phyloP scores from a whole-genome alignment of 37 sponge, comb jelly and placozoan genomes.

The Theonella swinhoei region DNA sequence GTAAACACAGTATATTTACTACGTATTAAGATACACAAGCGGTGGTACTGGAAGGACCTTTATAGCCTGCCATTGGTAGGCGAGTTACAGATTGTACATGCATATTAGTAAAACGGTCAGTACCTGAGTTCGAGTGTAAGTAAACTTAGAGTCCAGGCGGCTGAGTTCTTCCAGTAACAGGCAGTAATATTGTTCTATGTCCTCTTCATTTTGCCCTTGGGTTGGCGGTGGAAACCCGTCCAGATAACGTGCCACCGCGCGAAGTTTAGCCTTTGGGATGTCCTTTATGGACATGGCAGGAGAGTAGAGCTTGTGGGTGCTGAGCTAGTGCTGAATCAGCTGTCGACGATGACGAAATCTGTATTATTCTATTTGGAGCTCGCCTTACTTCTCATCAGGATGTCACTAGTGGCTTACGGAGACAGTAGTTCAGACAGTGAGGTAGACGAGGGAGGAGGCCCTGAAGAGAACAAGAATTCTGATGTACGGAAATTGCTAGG shows the following conservation, averaged over 20 bases:
- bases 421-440: constrained; percentile 17
- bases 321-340: constrained; percentile 19
- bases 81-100: too few relatives aligned
- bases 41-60: too few relatives aligned
- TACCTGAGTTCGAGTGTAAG: constrained; percentile 9
- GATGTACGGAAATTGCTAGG: constrained; percentile 32
- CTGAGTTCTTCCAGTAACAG: not conserved
- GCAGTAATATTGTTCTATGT: not conserved
- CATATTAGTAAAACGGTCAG: too few relatives aligned
- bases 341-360: not conserved
- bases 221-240: constrained; percentile 8
- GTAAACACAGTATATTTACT: too few relatives aligned
- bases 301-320: not conserved
- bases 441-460: not conserved
- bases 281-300: constrained; percentile 7
- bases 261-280: not conserved
- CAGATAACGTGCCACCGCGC: constrained; percentile 13
- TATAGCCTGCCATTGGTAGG: too few relatives aligned
- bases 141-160: not conserved
- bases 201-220: constrained; percentile 9
- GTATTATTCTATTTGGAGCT: not conserved
- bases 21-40: too few relatives aligned
- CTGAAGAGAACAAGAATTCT: not conserved
- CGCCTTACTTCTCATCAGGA: not conserved
- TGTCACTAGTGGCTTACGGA: constrained; percentile 35